A percentile compares a stretch with the other conserved stretches of the same genome.
Evolutionary conservation across 2,797 vertebrate species (phyloP).

Genomic region (Xyrichtys novacula): DNA sequence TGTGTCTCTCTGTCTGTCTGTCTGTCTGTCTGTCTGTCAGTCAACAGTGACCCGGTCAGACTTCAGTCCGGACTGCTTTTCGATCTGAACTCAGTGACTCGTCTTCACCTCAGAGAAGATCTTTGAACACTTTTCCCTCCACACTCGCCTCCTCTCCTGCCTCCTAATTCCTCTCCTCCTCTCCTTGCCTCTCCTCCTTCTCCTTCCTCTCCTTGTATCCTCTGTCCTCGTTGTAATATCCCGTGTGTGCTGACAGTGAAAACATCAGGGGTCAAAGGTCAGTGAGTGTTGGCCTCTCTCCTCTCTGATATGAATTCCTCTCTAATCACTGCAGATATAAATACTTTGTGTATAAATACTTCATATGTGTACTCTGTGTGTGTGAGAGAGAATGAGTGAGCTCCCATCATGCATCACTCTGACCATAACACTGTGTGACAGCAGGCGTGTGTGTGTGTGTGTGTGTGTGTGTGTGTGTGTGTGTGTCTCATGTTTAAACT

Average conservation of each 20-base stretch:
- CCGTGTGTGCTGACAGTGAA: conserved; percentile 9
- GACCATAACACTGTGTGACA: not conserved
- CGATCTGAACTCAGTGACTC: too few relatives aligned
- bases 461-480: not conserved
- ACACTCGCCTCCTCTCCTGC: not conserved
- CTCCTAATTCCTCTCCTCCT: not conserved
- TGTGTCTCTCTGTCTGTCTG: too few relatives aligned
- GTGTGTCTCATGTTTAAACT: too few relatives aligned
- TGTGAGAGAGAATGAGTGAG: not conserved
- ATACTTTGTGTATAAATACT: conserved; percentile 16
- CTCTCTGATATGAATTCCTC: conserved; percentile 41
- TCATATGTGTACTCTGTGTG: not conserved
- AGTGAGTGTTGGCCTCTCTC: conserved; percentile 22
- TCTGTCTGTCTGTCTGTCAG: too few relatives aligned
- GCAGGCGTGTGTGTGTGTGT: not conserved
- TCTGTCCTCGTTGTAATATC: not conserved
- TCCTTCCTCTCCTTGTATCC: not conserved
- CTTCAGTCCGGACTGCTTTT: too few relatives aligned
- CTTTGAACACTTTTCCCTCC: too few relatives aligned
- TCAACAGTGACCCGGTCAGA: too few relatives aligned
- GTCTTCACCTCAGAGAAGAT: too few relatives aligned
- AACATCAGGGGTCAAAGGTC: conserved; percentile 49
- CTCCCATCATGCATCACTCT: conserved; percentile 34
- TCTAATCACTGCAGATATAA: conserved; percentile 49
- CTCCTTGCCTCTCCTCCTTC: not conserved